A percentile compares a stretch with the other conserved stretches of the same genome.
Evolutionary conservation across 1,140 invertebrate species (phyloP).

Genomic region (Diplogasteroides magnus): DNA sequence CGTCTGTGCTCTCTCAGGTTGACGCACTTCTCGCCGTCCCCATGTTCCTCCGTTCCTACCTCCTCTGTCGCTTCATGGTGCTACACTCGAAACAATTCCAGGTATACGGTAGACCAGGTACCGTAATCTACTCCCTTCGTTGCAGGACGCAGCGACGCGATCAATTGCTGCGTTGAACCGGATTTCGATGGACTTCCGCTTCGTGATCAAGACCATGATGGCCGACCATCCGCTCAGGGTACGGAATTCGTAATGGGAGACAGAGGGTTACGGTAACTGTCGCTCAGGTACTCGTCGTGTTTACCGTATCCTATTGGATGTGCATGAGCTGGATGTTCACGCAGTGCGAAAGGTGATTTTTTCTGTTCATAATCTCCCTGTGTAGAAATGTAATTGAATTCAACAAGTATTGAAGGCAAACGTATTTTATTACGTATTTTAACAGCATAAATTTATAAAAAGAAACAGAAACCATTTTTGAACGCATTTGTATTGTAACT

Average conservation of each 20-base stretch:
- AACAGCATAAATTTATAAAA: not conserved
- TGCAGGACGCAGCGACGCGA: slow-evolving; percentile 37
- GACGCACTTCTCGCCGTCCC: slow-evolving; percentile 94
- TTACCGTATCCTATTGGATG: slow-evolving; percentile 53
- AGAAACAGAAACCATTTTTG: not conserved
- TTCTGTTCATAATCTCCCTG: not conserved
- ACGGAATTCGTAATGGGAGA: not conserved
- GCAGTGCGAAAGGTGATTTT: slow-evolving; percentile 43
- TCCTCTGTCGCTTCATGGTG: slow-evolving; percentile 98
- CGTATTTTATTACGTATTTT: slow-evolving; percentile 16
- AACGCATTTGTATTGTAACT: not conserved
- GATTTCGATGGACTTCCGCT: slow-evolving; percentile 55
- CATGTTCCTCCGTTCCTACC: slow-evolving; percentile 97
- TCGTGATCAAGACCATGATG: slow-evolving; percentile 56
- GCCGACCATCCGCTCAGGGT: slow-evolving; percentile 53
- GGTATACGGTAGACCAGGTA: slow-evolving; percentile 23
- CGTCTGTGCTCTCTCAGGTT: too few species aligned
- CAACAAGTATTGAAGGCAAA: slow-evolving; percentile 2
- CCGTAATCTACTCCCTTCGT: not conserved
- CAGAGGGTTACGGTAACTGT: not conserved
- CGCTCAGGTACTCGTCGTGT: slow-evolving; percentile 37
- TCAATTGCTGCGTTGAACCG: slow-evolving; percentile 54
- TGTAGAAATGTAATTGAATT: slow-evolving; percentile 14
- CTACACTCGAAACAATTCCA: slow-evolving; percentile 94
- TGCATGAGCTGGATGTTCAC: slow-evolving; percentile 56